These are phyloP conservation scores for Tretioscincus oriximinensis DNA, from an alignment of 2,113 vertebrate genomes.

Conservation along the genomic window DNA sequence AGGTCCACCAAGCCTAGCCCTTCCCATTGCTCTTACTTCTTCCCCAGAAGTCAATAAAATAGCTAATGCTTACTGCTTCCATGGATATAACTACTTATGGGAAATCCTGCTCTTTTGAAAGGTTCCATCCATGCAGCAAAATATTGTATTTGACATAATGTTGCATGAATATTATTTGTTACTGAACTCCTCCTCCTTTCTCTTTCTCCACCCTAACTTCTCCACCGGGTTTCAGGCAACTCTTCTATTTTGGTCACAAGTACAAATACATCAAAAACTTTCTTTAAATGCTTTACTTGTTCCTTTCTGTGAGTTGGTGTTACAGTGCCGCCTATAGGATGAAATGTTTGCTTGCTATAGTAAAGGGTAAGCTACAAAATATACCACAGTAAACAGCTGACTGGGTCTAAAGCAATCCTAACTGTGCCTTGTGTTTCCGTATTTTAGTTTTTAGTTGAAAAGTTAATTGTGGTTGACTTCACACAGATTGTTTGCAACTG, in stretches of 20 bases:
- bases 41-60: too few relatives aligned
- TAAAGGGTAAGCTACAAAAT: background rate
- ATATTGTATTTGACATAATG: too few relatives aligned
- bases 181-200: too few relatives aligned
- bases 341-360: background rate
- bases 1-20: too few relatives aligned
- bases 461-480: background rate
- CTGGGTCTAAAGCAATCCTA: too few relatives aligned
- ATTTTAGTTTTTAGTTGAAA: background rate
- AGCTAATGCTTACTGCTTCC: too few relatives aligned
- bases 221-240: background rate
- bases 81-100: too few relatives aligned
- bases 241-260: background rate
- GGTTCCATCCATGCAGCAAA: too few relatives aligned
- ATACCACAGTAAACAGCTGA: background rate
- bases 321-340: conserved; percentile 3
- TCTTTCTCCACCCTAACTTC: background rate
- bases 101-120: too few relatives aligned
- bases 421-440: background rate
- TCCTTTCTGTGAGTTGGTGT: background rate
- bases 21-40: too few relatives aligned
- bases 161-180: too few relatives aligned
- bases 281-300: too few relatives aligned
- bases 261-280: background rate
- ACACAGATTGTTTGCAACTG: background rate